Conservation (phyloP, 2,888 invertebrate genomes). For the Synanthedon tipuliformis region DNA sequence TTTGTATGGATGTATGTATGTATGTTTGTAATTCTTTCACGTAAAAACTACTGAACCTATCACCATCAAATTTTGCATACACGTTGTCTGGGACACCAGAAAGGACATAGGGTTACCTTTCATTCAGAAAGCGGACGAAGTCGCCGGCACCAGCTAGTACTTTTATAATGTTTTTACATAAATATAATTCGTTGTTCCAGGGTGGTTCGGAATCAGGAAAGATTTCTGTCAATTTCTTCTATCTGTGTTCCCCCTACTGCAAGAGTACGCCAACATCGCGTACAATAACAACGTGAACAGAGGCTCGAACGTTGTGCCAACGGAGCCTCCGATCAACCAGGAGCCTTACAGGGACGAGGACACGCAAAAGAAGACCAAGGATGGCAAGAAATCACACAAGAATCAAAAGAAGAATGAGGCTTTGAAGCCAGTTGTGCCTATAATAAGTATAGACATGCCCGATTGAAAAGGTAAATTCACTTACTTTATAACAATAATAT, state of each 20-base stretch:
- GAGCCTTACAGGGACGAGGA: slow-evolving; percentile 63
- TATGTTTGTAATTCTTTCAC: slow-evolving; percentile 3
- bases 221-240: slow-evolving; percentile 98
- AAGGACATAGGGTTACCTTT: too few relatives aligned
- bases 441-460: slow-evolving; percentile 90
- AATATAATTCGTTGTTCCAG: slow-evolving; percentile 59
- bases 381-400: slow-evolving; percentile 74
- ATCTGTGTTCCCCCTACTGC: slow-evolving; percentile 92
- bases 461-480: slow-evolving; percentile 71
- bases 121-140: too few relatives aligned
- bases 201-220: slow-evolving; percentile 99
- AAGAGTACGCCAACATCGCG: slow-evolving; percentile 98
- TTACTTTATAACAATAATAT: slow-evolving; percentile 10
- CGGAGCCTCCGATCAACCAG: slow-evolving; percentile 44
- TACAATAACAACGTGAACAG: slow-evolving; percentile 77
- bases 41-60: too few relatives aligned
- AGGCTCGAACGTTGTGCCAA: slow-evolving; percentile 34
- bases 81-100: too few relatives aligned
- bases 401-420: slow-evolving; percentile 81
- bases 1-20: too few relatives aligned
- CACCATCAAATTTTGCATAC: too few relatives aligned
- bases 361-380: slow-evolving; percentile 58
- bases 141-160: too few relatives aligned
- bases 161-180: background rate
- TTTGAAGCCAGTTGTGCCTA: slow-evolving; percentile 88